Evolutionary conservation across 2,797 vertebrate species (phyloP).

Genomic region (Sarcophilus harrisii): DNA sequence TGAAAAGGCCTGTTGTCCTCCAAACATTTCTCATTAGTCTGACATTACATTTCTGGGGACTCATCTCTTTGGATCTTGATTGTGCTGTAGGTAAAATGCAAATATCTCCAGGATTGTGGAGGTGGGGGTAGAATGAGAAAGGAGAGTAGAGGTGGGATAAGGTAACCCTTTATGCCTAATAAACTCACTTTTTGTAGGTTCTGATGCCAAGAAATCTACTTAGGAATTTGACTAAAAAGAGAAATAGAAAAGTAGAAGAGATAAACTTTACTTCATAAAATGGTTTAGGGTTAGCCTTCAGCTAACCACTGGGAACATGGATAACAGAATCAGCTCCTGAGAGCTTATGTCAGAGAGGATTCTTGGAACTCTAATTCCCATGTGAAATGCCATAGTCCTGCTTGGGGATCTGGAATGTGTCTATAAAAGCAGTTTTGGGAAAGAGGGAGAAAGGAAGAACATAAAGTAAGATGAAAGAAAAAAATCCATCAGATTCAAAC

Average conservation of each 20-base stretch:
- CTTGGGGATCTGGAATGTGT: no score
- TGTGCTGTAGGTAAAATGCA: background rate
- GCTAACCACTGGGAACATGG: background rate
- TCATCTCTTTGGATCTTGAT: background rate
- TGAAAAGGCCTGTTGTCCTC: background rate
- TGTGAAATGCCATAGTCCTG: background rate
- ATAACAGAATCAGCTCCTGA: background rate
- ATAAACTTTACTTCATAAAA: background rate
- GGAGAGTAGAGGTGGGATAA: no score
- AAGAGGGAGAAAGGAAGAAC: background rate
- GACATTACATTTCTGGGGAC: background rate
- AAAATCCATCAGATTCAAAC: background rate
- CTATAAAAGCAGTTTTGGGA: background rate
- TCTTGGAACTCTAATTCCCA: background rate
- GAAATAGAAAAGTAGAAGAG: background rate
- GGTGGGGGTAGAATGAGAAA: no score
- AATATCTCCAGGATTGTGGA: background rate
- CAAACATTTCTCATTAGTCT: conserved; percentile 31
- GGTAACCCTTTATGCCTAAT: background rate
- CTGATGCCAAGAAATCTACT: background rate
- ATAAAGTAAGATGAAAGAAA: background rate
- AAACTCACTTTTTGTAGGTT: background rate
- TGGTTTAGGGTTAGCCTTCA: background rate
- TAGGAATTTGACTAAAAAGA: background rate
- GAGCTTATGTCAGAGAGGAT: background rate